Base-by-base conservation (phyloP, 1,140 invertebrate genomes). In the Olivierus martensii region DNA sequence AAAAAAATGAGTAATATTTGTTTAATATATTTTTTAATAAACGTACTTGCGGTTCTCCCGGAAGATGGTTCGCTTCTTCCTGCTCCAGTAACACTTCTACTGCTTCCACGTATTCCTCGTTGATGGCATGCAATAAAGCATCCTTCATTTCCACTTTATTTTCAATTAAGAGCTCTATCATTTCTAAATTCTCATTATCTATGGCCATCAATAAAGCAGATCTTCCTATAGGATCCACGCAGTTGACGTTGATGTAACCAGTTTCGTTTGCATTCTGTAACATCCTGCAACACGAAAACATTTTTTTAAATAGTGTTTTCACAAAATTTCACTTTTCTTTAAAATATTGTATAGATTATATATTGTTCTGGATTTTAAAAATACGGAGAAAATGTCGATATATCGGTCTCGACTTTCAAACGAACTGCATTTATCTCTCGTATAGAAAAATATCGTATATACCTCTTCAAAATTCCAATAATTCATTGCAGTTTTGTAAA, bases 151-250 rank as follows among this genome's bases (percentile, higher is more conserved):
- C 82, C 36, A 87, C 82, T 62, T 62, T 79, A 66, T 83, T 79
- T 67, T 87, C 82, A 52, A 99, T 83, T 56, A 99, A 75, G 51
- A 97, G 73, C 64, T 96, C 90, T 10, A 98, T 89, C 92, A 98
- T 97, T 72, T 98, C 93, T 55, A 97, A 77, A 71, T 99, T 98
- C 75, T 99, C 94, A 73, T 96, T 97, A 73, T 99, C 93, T 59
- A 99, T 98, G 53, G 93, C 91, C 86, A 93, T 93, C 45, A 93
- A 76, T 9, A 94, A 77, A 1, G 89, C 90, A 46, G 84, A 86
- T 59, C 89, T 74, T 37, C 88, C 94, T 61, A 98, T 74, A 1
- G 92, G 90, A 75, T 98, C 94, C 43, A 94, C 87, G 71, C 93
- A 97, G 73, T 99, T 96, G 61, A 96, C 86, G 73, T 97, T 94